Evolutionary conservation across 2,113 vertebrate species (phyloP), one percentile per base, ranked within the genome.

Genomic region (Poeciliopsis occidentalis): DNA sequence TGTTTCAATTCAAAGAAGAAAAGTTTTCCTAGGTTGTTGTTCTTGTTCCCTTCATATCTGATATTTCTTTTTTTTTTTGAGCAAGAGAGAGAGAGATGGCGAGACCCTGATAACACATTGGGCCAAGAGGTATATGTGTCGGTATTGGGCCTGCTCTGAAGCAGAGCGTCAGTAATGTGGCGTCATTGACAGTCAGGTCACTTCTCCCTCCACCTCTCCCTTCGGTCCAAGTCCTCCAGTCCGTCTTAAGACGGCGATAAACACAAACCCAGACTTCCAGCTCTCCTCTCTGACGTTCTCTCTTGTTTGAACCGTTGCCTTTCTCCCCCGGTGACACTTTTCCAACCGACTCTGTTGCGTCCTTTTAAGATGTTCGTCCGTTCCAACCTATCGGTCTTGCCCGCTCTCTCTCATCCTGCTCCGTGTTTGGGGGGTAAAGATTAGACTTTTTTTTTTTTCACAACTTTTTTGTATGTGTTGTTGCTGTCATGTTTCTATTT

Each of bases 131-230:
- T 89, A 75, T 85, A 87, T 61, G 73, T 84, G 81, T 85, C 67
- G 60, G 71, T 76, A 81, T 71, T 64, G 12, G 79, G 74, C 67
- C 63, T 74, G 51, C 8, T n/a, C 76, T 73, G 72, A 30, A 68
- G 57, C 61, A 47, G 79, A 77, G 69, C 76, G 80, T 89, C 81
- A 76, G 72, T 81, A 68, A 64, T 87, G 82, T 77, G 68, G 68
- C 27, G 1, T 89, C 76, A 88, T 86, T 90, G 86, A 82, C 86
- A 88, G 86, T 88, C 83, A 24, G 73, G 80, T 88, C 90, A 86
- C 84, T 64, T 71, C 65, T 62, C 75, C 54, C 39, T 34, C 75
- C 17, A 27, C 27, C 67, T 68, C 71, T 65, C 44, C 63, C 69
- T 51, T 62, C 75, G 57, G 68, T 84, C 83, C 64, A 71, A 78